Evolutionary conservation across 2,113 vertebrate species (phyloP), one percentile per base, ranked within the genome.

Genomic region (Odontophorus gujanensis): DNA sequence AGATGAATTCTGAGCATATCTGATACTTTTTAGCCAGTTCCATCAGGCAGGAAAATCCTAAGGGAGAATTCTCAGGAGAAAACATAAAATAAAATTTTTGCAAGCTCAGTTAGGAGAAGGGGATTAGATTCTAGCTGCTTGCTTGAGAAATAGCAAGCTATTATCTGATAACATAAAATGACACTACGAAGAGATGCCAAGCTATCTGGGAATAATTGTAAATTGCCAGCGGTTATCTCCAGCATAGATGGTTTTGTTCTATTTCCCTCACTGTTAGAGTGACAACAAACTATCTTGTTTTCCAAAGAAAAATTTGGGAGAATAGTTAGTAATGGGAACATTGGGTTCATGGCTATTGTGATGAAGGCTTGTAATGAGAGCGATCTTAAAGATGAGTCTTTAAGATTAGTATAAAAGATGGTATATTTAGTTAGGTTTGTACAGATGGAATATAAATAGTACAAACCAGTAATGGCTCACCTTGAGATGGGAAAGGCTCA

Each of bases 141-240:
- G 36, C 77, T 79, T 92, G 90, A 75, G 85, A 94, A 95, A 89
- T 91, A 94, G 90, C 68, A 82, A 67, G 47, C 71, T 80, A 51
- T 94, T 96, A 40, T 92, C 89, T 93, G 81, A 83, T 95, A 94
- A 63, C 6, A 1, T 88, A 85, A 96, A 86, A 92, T 78, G 73
- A 51, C 25, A 32, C 22, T 19, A 32, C 36, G 50, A 81, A 83
- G 79, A 90, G 74, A 86, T 76, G 75, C 58, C 72, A 80, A 53
- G 34, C 65, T 76, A 26, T 71, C 55, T 82, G 80, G 32, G 61
- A 93, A 69, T 92, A 95, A 90, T 21, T 95, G 90, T 85, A 94
- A 90, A 83, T 93, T 84, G 59, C 93, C 66, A 43, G 51, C 66
- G 69, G 76, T 92, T 90, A 59, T 92, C 59, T 92, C n/a, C 43